phyloP scores from a whole-genome alignment of 2,888 invertebrate species.

The Germaria angustata region DNA sequence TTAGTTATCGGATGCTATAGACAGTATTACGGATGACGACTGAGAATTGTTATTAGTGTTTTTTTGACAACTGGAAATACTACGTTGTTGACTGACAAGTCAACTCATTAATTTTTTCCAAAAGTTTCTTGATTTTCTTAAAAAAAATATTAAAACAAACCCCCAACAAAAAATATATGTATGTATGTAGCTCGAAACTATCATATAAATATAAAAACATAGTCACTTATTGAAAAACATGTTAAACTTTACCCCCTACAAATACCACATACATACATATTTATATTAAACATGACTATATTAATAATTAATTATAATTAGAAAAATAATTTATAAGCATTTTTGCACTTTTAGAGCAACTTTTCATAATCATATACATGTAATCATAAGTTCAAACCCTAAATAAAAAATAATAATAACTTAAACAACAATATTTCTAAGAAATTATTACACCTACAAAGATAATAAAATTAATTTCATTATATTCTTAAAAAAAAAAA shows the following conservation, averaged over 20 bases:
- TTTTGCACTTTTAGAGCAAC: constrained; percentile 44
- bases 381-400: constrained; percentile 27
- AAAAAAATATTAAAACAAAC: not conserved
- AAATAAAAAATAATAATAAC: not conserved
- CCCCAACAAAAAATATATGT: not conserved
- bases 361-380: constrained; percentile 27
- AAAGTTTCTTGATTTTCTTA: constrained; percentile 11
- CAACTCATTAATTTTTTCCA: not conserved
- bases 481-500: not conserved
- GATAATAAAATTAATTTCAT: constrained; percentile 1
- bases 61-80: not conserved
- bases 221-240: constrained; percentile 25
- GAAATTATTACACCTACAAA: constrained; percentile 11
- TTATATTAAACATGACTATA: not conserved
- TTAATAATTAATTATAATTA: not conserved
- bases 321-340: constrained; percentile 37
- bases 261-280: not conserved
- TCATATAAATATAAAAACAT: constrained; percentile 14
- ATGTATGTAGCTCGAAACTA: too few relatives aligned
- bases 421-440: constrained; percentile 14
- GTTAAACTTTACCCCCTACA: not conserved
- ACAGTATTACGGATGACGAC: too few relatives aligned
- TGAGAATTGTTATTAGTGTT: too few relatives aligned
- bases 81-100: not conserved
- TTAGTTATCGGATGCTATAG: too few relatives aligned